A percentile compares a stretch with the other conserved stretches of the same genome.
phyloP scores from a whole-genome alignment of 2,888 invertebrate genomes.

The Philopedon plagiatum region DNA sequence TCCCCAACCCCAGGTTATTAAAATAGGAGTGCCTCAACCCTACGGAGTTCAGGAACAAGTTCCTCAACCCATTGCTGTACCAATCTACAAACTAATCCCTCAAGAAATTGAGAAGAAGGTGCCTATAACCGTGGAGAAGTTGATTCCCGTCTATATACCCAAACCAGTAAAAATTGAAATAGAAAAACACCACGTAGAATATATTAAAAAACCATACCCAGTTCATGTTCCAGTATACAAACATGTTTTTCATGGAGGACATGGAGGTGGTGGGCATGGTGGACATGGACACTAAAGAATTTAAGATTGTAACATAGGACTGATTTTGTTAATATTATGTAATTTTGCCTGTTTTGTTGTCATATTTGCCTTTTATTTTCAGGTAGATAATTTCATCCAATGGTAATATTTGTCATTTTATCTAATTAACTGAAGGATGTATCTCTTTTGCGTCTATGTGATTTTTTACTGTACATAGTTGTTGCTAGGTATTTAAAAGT shows the following conservation, averaged over 20 bases:
- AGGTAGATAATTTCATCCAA: constrained; percentile 5
- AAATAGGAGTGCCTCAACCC: constrained; percentile 82
- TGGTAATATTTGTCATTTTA: constrained; percentile 16
- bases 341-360: constrained; percentile 15
- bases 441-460: constrained; percentile 40
- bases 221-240: constrained; percentile 83
- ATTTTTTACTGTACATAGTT: constrained; percentile 44
- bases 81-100: constrained; percentile 81
- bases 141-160: constrained; percentile 79
- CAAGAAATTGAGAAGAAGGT: constrained; percentile 81
- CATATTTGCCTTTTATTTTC: background rate
- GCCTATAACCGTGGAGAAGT: constrained; percentile 82
- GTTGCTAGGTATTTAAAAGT: constrained; percentile 49
- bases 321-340: constrained; percentile 21
- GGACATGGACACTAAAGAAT: constrained; percentile 4
- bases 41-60: constrained; percentile 81
- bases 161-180: constrained; percentile 84
- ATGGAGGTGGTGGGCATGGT: constrained; percentile 30
- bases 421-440: constrained; percentile 24
- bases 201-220: constrained; percentile 78
- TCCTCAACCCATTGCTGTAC: constrained; percentile 81
- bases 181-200: constrained; percentile 80
- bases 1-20: constrained; percentile 79
- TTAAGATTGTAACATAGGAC: background rate
- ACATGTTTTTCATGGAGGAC: constrained; percentile 76